These are phyloP conservation scores for Pantherophis alleghaniensis DNA, from an alignment of 2,797 vertebrate genomes.

Conservation along the genomic window DNA sequence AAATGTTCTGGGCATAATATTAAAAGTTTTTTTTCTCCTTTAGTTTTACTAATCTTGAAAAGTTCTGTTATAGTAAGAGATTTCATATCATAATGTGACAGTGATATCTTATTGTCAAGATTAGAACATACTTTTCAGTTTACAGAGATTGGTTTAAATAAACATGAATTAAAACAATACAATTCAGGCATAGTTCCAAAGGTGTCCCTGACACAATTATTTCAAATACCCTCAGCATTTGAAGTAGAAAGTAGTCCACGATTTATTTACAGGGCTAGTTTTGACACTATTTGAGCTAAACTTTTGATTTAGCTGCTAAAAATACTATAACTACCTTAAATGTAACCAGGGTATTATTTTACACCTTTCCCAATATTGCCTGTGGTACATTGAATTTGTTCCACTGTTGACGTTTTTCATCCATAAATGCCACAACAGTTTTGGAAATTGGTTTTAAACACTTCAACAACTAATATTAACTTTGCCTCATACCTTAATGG, in stretches of 20 bases:
- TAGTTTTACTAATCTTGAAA: neutral
- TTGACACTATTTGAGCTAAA: neutral
- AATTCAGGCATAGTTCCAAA: neutral
- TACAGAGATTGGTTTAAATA: neutral
- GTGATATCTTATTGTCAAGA: neutral
- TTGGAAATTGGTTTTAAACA: conserved; percentile 39
- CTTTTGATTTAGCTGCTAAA: neutral
- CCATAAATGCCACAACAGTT: conserved; percentile 56
- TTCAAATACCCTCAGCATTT: neutral
- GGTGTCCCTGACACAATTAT: neutral
- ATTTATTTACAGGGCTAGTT: conserved; percentile 11
- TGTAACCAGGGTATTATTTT: conserved; percentile 20
- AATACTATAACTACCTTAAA: neutral
- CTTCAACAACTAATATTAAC: conserved; percentile 37
- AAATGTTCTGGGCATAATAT: neutral
- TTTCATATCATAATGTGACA: neutral
- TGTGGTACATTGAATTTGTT: conserved; percentile 30
- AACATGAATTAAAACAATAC: neutral
- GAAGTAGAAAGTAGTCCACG: conserved; percentile 4
- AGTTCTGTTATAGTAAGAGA: neutral
- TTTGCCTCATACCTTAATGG: conserved; percentile 43
- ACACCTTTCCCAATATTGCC: conserved; percentile 1
- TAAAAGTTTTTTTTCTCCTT: neutral
- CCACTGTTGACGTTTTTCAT: conserved; percentile 44
- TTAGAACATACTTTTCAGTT: neutral